These are phyloP conservation scores for Diachasmimorpha longicaudata DNA, from an alignment of 1,140 invertebrate species.

Conservation along the genomic window DNA sequence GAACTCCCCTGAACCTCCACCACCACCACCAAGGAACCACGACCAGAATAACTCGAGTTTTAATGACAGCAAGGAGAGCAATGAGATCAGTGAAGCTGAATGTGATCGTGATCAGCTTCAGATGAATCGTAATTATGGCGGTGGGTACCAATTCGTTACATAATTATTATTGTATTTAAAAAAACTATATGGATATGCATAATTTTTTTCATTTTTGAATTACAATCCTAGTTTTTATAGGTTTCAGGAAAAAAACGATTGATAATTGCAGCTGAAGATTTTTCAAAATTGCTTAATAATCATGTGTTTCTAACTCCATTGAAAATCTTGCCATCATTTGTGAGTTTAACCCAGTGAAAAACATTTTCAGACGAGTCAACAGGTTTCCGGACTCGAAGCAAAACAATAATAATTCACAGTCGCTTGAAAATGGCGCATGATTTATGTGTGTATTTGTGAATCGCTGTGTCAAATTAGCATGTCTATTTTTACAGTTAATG, in stretches of 20 bases:
- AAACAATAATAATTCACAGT: not conserved
- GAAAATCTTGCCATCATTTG: not conserved
- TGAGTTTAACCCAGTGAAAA: conserved; percentile 13
- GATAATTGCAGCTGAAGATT: not conserved
- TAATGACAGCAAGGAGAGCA: conserved; percentile 90
- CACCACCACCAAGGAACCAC: conserved; percentile 78
- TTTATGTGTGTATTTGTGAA: conserved; percentile 54
- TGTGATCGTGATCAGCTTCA: conserved; percentile 80
- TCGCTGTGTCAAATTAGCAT: conserved; percentile 59
- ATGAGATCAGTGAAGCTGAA: conserved; percentile 91
- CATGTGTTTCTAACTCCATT: not conserved
- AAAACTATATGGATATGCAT: too few species aligned
- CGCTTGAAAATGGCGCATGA: conserved; percentile 25
- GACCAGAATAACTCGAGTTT: conserved; percentile 78
- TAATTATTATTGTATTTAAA: not conserved
- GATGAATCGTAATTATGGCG: conserved; percentile 75
- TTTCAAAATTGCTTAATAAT: conserved; percentile 1
- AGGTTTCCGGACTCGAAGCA: not conserved
- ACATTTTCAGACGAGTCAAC: not conserved
- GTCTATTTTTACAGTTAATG: conserved; percentile 71
- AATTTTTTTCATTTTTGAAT: too few species aligned
- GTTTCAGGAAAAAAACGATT: not conserved
- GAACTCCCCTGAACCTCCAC: conserved; percentile 80
- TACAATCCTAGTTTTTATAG: not conserved
- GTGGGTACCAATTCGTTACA: conserved; percentile 61